Evolutionary conservation across 2,113 vertebrate species (phyloP).

Genomic region (Tyrannus savana): DNA sequence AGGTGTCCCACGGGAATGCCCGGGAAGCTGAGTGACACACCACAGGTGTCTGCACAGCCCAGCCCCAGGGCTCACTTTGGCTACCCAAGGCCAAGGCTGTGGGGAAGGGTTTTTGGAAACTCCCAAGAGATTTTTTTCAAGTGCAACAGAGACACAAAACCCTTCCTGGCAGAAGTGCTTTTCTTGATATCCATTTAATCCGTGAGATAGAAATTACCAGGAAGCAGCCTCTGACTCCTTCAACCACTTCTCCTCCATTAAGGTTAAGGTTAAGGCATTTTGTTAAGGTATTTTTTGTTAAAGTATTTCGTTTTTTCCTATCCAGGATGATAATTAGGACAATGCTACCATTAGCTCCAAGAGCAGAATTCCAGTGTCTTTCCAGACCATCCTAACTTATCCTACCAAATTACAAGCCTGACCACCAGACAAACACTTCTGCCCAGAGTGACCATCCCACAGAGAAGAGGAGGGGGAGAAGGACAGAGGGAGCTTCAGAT

Average conservation of each 20-base stretch:
- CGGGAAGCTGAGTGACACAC: not conserved
- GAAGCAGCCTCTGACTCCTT: not conserved
- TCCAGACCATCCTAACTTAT: not conserved
- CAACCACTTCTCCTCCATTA: not conserved
- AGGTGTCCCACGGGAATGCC: not conserved
- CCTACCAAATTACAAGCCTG: not conserved
- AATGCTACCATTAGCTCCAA: not conserved
- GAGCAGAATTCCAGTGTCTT: not conserved
- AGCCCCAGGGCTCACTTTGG: not conserved
- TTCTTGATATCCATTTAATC: not conserved
- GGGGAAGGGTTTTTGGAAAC: not conserved
- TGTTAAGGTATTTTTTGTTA: not conserved
- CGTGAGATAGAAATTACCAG: not conserved
- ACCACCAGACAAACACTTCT: not conserved
- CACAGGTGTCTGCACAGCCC: rapidly evolving
- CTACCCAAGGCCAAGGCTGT: not conserved
- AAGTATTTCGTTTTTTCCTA: not conserved
- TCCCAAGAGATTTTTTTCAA: not conserved
- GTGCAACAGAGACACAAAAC: not conserved
- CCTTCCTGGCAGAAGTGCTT: not conserved
- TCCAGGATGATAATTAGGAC: not conserved
- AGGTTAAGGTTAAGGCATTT: not conserved
- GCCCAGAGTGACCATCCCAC: rapidly evolving
- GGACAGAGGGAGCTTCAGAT: not conserved
- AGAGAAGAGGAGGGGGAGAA: not conserved